Evolutionary conservation across 2,113 vertebrate species (phyloP), one percentile per base, ranked within the genome.

Genomic region (Aegypius monachus): DNA sequence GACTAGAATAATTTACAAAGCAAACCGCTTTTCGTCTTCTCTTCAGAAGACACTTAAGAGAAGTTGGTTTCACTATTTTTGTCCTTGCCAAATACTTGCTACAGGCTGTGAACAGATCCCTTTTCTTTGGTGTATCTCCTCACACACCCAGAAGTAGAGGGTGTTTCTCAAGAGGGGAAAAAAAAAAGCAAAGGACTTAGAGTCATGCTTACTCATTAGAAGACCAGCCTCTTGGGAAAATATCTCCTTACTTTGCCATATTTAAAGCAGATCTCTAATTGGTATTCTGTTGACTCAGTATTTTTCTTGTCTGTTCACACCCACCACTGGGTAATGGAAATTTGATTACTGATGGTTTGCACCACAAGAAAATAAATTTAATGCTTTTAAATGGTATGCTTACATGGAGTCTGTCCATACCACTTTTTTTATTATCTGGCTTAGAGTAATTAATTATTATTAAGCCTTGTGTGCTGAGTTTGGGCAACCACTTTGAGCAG

Each of bases 311-410:
- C 43, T 16, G 20, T 81, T 86, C 92, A 77, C 68, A 77, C 70
- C 79, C 62, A 86, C 63, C 55, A 26, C 75, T 19, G 67, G 67
- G 16, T 42, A 81, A 74, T 86, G 34, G 71, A 67, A 87, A 96
- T 79, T 58, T 90, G 90, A 88, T 93, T 93, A 86, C 68, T 56
- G 81, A 59, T 56, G 50, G 45, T 80, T 96, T 93, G 79, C 79
- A 86, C 72, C 88, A 87, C 78, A 42, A 80, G 84, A 82, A 94
- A 92, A 95, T 38, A 77, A 90, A 94, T 34, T 0, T 42, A 86
- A 45, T 56, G 27, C 8, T 93, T 90, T 81, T 34, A 71, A 73
- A 73, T 47, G 47, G 19, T 55, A 25, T 72, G 45, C 66, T 86
- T 52, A 38, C 48, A 55, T 38, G 58, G 78, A 93, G 78, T 17